Conservation (phyloP, 2,113 vertebrate species). For the Mus spicilegus region DNA sequence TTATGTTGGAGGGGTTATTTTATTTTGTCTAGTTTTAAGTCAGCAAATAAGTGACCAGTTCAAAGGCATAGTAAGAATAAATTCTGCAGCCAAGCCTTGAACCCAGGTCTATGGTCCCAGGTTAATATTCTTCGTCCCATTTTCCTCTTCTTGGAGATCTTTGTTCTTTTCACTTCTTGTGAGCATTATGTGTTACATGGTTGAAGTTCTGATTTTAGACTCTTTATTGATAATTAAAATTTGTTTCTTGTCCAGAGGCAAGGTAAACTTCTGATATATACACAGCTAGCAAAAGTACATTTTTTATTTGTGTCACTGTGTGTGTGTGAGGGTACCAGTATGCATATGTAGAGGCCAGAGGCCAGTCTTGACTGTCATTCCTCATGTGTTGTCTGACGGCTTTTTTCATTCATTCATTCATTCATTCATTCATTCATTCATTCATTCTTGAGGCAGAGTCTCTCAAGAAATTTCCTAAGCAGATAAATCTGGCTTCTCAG, state of each 20-base stretch:
- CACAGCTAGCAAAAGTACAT: neutral
- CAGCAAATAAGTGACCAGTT: neutral
- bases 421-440: neutral
- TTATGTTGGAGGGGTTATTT: neutral
- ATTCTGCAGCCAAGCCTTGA: neutral
- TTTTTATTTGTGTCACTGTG: neutral
- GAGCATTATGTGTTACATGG: neutral
- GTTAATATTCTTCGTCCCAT: neutral
- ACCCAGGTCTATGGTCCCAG: accelerated
- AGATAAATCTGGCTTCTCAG: neutral
- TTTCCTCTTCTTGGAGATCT: neutral
- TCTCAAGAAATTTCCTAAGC: neutral
- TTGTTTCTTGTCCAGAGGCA: neutral
- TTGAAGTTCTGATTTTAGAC: neutral
- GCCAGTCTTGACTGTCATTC: neutral
- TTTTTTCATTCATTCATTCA: neutral
- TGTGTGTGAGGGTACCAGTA: neutral
- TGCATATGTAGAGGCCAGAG: neutral
- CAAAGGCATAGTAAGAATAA: neutral
- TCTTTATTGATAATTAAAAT: neutral
- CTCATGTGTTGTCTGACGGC: neutral
- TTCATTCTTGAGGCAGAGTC: neutral
- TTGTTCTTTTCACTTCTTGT: neutral
- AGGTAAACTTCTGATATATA: neutral
- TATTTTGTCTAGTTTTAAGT: neutral